These are phyloP conservation scores for Ladona fulva DNA, from an alignment of 1,140 invertebrate species.

Conservation along the genomic window DNA sequence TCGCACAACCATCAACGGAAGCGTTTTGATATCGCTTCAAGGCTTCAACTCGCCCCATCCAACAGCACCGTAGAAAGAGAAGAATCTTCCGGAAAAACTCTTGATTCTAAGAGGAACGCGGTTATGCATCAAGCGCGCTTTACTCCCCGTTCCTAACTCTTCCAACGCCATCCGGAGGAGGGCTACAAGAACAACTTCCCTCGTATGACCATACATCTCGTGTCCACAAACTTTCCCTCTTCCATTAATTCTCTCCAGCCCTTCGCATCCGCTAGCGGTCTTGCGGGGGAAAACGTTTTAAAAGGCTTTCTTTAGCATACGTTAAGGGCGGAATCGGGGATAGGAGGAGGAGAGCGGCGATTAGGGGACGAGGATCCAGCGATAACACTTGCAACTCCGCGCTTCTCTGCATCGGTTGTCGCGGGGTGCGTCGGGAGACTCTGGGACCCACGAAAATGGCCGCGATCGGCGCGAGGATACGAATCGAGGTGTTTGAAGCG, in stretches of 20 bases:
- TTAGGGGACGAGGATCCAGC: neutral
- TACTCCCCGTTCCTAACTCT: neutral
- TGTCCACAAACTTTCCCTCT: neutral
- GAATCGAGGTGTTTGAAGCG: no score
- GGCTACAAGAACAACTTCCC: conserved; percentile 3
- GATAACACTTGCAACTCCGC: no score
- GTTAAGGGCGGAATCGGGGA: neutral
- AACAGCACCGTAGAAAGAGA: neutral
- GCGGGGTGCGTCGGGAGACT: no score
- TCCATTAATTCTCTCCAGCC: neutral
- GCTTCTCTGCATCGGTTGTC: no score
- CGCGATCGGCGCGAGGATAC: no score
- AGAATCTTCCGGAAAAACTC: neutral
- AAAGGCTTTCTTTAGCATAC: neutral
- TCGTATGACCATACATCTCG: conserved; percentile 4
- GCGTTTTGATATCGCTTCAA: neutral
- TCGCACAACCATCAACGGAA: neutral
- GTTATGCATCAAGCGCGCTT: neutral
- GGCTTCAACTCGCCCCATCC: neutral
- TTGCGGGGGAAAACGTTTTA: neutral
- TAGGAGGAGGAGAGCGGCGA: neutral
- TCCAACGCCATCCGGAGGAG: neutral
- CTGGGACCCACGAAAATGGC: no score
- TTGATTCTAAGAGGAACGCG: neutral
- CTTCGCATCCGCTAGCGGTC: neutral